Conservation (phyloP, 1,140 invertebrate genomes). For the Nixonia krombeini region DNA sequence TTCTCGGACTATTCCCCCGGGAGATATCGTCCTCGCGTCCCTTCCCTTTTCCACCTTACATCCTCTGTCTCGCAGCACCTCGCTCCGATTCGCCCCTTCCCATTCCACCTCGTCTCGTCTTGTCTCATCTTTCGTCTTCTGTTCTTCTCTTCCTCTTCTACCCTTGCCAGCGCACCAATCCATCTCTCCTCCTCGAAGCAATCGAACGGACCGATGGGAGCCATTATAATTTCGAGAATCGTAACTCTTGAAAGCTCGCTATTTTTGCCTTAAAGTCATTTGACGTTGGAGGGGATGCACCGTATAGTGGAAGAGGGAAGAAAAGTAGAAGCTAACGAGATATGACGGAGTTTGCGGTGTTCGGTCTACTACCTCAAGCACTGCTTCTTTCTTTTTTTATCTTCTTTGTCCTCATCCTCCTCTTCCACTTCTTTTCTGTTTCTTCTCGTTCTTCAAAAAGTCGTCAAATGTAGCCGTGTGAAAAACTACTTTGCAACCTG, state of each 20-base stretch:
- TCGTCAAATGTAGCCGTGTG: too few relatives aligned
- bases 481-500: too few relatives aligned
- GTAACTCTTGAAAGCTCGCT: constrained; percentile 37
- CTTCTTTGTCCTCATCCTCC: too few relatives aligned
- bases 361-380: too few relatives aligned
- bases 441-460: too few relatives aligned
- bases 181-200: constrained; percentile 4
- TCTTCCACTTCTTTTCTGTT: too few relatives aligned
- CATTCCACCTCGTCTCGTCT: too few relatives aligned
- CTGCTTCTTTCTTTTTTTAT: too few relatives aligned
- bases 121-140: too few relatives aligned
- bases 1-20: constrained; percentile 28
- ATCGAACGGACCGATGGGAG: constrained; percentile 31
- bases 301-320: constrained; percentile 4
- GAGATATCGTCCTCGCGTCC: constrained; percentile 22
- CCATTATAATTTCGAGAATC: constrained; percentile 42
- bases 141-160: not conserved
- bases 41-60: not conserved
- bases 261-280: constrained; percentile 30
- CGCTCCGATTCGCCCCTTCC: too few relatives aligned
- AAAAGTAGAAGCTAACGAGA: too few relatives aligned
- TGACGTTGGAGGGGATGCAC: constrained; percentile 16
- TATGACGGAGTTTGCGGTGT: too few relatives aligned
- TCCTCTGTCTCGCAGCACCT: not conserved
- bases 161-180: not conserved